Evolutionary conservation across 2,113 vertebrate genomes (phyloP).

Genomic region (Gymnogyps californianus): DNA sequence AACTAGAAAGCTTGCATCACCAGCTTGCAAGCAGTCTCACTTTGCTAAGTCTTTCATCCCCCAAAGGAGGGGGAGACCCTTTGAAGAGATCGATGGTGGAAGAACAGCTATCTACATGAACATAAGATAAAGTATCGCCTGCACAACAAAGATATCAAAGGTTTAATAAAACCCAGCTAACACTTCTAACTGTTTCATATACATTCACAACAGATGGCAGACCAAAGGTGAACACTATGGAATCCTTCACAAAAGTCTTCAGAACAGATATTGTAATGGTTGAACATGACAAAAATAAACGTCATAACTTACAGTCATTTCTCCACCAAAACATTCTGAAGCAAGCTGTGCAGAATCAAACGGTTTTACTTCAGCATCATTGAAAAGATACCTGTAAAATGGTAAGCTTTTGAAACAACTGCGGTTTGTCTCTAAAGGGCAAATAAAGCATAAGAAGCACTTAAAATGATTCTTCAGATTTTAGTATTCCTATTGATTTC

Average conservation of each 20-base stretch:
- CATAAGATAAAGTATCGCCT: not conserved
- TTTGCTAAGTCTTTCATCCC: not conserved
- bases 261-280: not conserved
- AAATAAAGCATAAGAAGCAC: not conserved
- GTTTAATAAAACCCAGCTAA: not conserved
- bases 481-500: not conserved
- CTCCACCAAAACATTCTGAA: slow-evolving; percentile 97
- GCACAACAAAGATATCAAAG: not conserved
- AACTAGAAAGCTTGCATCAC: not conserved
- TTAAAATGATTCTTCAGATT: not conserved
- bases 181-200: not conserved
- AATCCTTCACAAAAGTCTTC: not conserved
- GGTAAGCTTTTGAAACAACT: not conserved
- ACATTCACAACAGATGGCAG: not conserved
- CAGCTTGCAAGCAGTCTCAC: not conserved
- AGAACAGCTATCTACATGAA: not conserved
- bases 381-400: slow-evolving; percentile 92
- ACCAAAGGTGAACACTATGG: not conserved
- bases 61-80: not conserved
- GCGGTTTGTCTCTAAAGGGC: not conserved
- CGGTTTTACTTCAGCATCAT: slow-evolving; percentile 97
- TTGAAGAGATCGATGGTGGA: not conserved
- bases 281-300: not conserved
- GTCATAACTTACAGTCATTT: slow-evolving; percentile 89
- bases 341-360: slow-evolving; percentile 98